phyloP scores from a whole-genome alignment of 2,113 vertebrate genomes.

The Amblyornis subalaris region DNA sequence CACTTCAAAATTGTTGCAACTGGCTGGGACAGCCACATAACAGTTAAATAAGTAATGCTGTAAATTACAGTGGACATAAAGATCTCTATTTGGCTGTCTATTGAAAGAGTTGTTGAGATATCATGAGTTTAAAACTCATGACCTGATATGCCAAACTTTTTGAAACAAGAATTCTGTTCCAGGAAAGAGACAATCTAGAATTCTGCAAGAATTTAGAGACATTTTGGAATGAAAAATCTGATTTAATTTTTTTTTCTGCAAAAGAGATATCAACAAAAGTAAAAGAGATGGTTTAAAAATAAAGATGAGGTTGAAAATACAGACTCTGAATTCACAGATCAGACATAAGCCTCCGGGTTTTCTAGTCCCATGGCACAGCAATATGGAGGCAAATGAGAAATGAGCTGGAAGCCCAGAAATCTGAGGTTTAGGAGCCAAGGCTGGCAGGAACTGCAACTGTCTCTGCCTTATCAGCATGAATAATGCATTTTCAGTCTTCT shows the following conservation, averaged over 20 bases:
- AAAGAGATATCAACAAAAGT: neutral
- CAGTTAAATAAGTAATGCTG: neutral
- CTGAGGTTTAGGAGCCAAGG: conserved; percentile 6
- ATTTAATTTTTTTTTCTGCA: neutral
- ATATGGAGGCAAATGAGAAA: conserved; percentile 2
- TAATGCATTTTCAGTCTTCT: neutral
- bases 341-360: neutral
- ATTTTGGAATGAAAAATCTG: neutral
- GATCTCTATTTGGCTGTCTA: neutral
- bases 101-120: neutral
- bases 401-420: neutral
- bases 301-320: neutral
- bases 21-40: neutral
- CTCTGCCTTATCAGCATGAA: neutral
- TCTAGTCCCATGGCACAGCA: neutral
- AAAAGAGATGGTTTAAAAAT: conserved; percentile 9
- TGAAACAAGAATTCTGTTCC: neutral
- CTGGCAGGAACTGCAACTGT: neutral
- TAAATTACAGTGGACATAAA: neutral
- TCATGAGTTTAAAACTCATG: neutral
- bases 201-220: neutral
- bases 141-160: neutral
- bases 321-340: neutral
- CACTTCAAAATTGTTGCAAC: neutral
- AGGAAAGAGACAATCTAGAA: neutral